phyloP scores from a whole-genome alignment of 2,113 vertebrate species.

The Cisticola juncidis region DNA sequence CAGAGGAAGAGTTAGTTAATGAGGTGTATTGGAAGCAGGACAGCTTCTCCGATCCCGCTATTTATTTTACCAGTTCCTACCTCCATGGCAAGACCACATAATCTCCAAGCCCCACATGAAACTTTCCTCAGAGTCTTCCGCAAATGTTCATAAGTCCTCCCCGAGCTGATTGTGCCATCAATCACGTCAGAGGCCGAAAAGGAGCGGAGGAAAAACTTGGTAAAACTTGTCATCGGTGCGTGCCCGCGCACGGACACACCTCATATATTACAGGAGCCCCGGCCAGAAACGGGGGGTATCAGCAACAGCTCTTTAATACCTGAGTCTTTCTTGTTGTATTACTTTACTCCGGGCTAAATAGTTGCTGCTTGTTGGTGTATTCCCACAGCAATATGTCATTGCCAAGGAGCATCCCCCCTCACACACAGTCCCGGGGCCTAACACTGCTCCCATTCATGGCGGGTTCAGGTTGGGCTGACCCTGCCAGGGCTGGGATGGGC shows the following conservation, averaged over 20 bases:
- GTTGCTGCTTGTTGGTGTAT: conserved; percentile 29
- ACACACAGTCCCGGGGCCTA: not conserved
- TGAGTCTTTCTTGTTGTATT: conserved; percentile 2
- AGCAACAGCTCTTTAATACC: not conserved
- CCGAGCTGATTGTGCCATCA: conserved; percentile 9
- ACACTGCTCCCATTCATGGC: conserved; percentile 32
- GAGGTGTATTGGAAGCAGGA: conserved; percentile 48
- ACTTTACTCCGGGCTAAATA: conserved; percentile 26
- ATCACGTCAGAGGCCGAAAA: conserved; percentile 32
- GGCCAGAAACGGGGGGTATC: not conserved
- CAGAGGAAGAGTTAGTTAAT: conserved; percentile 48
- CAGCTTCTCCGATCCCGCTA: conserved; percentile 21
- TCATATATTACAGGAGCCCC: conserved; percentile 4
- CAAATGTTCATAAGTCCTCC: conserved; percentile 57
- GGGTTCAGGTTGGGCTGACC: conserved; percentile 12
- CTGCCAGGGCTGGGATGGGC: not conserved
- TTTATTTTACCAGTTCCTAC: conserved; percentile 55
- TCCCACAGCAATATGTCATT: conserved; percentile 50
- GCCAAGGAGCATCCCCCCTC: conserved; percentile 40
- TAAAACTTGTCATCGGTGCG: conserved; percentile 39
- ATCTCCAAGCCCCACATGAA: conserved; percentile 62
- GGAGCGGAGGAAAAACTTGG: conserved; percentile 40
- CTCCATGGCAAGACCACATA: conserved; percentile 46
- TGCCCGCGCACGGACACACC: not conserved
- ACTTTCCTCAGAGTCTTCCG: conserved; percentile 47